Evolutionary conservation across 2,113 vertebrate species (phyloP), one percentile per base, ranked within the genome.

Genomic region (Isichthys henryi): DNA sequence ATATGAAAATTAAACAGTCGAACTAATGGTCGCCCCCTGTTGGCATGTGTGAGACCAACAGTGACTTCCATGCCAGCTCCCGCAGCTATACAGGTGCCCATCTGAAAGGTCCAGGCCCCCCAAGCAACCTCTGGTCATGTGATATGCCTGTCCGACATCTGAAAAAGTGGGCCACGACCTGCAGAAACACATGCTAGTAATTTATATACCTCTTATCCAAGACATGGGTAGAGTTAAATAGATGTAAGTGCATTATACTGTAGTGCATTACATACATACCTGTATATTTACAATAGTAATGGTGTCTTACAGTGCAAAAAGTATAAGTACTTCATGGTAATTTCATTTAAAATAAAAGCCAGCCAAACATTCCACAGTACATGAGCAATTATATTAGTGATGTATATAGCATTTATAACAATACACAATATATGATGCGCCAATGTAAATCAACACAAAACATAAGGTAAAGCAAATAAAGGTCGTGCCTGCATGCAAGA

Each of bases 21-120:
- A 15, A 53, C 23, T 86, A 52, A 87, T 53, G 31, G 49, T 39
- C 6, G 10, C 49, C 35, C 50, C 15, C 85, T 87, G 50, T 2
- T 53, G 31, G 23, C 13, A 53, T 27, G 85, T n/a, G 11, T 31
- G 85, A 53, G 48, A 86, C 27, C 48, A 27, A 17, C 8, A 56
- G 13, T 27, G 46, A 31, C 85, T 86, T 19, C 39, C 89, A n/a
- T 27, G 90, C 74, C 77, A 90, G 21, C 89, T 27, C 58, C 48
- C 8, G 10, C 84, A 52, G 84, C 89, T 27, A 77, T 21, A 77
- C 62, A 90, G 86, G 46, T 45, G 86, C 17, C 45, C n/a, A 52
- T 66, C 27, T 70, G 43, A 87, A 48, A 39, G 4, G 8, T 23
- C 17, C 17, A 9, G 6, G 19, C 19, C 3, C 45, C 31, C 45